Evolutionary conservation across 35 echinoderm and acorn worm species (phyloP), one percentile per base, ranked within the genome.

Genomic region (Strongylocentrotus purpuratus): DNA sequence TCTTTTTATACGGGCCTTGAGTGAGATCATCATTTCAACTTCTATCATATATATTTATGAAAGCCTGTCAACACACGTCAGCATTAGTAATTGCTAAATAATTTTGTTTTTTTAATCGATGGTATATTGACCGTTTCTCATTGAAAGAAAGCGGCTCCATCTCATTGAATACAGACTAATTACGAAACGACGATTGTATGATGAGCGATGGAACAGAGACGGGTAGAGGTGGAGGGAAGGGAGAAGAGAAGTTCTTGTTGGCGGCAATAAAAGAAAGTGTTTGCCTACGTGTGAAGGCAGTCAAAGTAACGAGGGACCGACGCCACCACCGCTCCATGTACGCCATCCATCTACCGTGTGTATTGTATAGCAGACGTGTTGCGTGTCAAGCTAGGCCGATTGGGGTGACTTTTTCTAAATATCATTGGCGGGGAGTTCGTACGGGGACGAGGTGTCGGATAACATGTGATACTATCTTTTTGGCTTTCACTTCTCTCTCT

Each of bases 381-480:
- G 65, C 65, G 65, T 78, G 65, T 78, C 65, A 78, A 41, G 11
- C 52, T 59, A 11, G 7, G 65, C 65, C 65, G 65, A 78, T 78
- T 78, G 65, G 65, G 65, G 65, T 78, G 65, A 78, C 65, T 78
- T 78, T 78, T 78, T 78, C 65, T 78, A 78, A 78, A 78, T 78
- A 78, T 78, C 65, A 78, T 78, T 78, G 65, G 65, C 65, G 65
- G 65, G 61, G 20, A 78, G 65, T 78, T 78, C 65, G 65, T 78
- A 78, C 65, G 65, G 65, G 65, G 65, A 78, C 65, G 65, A 22
- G 65, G 18, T 78, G 28, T 78, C 65, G 65, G 22, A n/a, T 78
- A 78, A 78, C 65, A 78, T 18, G 65, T 28, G 65, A 78, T 78
- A 4, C 20, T 78, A 78, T 78, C 65, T 59, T 2, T 59, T 9